A percentile compares a stretch with the other conserved stretches of the same genome.
Evolutionary conservation across 2,797 vertebrate genomes (phyloP).

Genomic region (Myotis myotis): DNA sequence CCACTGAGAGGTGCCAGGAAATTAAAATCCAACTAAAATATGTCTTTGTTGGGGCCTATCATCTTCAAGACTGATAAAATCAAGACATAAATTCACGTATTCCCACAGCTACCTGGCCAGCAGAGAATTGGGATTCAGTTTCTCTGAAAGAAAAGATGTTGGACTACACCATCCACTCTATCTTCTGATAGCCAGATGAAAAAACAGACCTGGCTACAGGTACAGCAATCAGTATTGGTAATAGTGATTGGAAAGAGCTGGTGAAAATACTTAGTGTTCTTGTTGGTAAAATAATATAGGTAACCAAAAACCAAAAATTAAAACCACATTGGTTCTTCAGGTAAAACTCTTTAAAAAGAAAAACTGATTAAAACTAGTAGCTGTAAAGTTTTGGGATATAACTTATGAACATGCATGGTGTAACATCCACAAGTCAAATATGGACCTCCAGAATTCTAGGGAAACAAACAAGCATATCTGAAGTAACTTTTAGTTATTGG

Average conservation of each 20-base stretch:
- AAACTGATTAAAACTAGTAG: constrained; percentile 57
- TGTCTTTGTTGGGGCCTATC: constrained; percentile 73
- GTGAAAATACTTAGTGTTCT: constrained; percentile 63
- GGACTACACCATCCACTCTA: constrained; percentile 78
- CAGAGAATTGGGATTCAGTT: constrained; percentile 79
- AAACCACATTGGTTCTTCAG: constrained; percentile 63
- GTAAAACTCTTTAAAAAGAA: constrained; percentile 68
- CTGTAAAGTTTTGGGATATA: constrained; percentile 48
- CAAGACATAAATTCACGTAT: constrained; percentile 73
- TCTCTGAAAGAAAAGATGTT: constrained; percentile 78
- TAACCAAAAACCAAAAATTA: constrained; percentile 70
- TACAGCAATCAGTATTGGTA: constrained; percentile 59
- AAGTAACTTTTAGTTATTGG: constrained; percentile 59
- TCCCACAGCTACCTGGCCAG: constrained; percentile 76
- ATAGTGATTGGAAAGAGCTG: constrained; percentile 63
- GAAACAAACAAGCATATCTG: constrained; percentile 58
- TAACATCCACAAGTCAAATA: constrained; percentile 69
- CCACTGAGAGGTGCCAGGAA: constrained; percentile 60
- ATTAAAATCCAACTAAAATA: constrained; percentile 67
- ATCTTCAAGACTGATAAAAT: constrained; percentile 68
- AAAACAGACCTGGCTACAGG: constrained; percentile 77
- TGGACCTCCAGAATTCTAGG: constrained; percentile 68
- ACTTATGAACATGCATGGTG: constrained; percentile 63
- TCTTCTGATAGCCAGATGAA: constrained; percentile 80
- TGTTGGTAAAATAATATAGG: constrained; percentile 64